Evolutionary conservation across 2,888 invertebrate species (phyloP), one percentile per base, ranked within the genome.

Genomic region (Nemotelus nigrinus): DNA sequence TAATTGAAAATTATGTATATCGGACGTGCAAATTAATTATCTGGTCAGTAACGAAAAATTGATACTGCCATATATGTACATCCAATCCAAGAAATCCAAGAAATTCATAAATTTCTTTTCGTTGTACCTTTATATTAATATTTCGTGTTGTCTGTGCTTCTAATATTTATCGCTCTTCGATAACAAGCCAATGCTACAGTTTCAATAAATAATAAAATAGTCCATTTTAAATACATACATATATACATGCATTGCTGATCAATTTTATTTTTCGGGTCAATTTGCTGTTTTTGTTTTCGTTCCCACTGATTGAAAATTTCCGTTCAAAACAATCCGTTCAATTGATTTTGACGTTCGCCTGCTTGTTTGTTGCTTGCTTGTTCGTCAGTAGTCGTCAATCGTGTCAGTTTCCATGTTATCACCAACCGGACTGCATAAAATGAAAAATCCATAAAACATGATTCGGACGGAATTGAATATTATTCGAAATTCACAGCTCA

Each of bases 381-480:
- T 63, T 41, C 41, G 4, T 8, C 57, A 57, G 3, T 63, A 5
- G 63, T 25, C 63, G 58, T 58, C 53, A 65, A 0, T 47, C n/a
- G 65, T 65, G 47, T 65, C 45, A 65, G 47, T 45, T 44, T 65
- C 45, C 45, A 47, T 65, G 45, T 65, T 65, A 65, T 45, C 65
- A 65, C 25, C 25, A 25, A 25, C 25, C 25, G 65, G n/a, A 65
- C 44, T 45, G 45, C 43, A 65, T 63, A 3, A 25, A 25, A 25
- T 25, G 25, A 25, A 25, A 65, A 65, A 65, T 65, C 65, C 65
- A 65, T 65, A 65, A 65, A 65, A 65, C 65, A 65, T 65, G 44
- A 65, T 65, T 65, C 8, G 65, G n/a, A 65, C 47, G 45, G 65
- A 10, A 65, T 65, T 47, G 45, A 45, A 65, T 65, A 44, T 25